These are phyloP conservation scores for Chaenodraco wilsoni DNA, from an alignment of 2,797 vertebrate genomes.

Conservation along the genomic window DNA sequence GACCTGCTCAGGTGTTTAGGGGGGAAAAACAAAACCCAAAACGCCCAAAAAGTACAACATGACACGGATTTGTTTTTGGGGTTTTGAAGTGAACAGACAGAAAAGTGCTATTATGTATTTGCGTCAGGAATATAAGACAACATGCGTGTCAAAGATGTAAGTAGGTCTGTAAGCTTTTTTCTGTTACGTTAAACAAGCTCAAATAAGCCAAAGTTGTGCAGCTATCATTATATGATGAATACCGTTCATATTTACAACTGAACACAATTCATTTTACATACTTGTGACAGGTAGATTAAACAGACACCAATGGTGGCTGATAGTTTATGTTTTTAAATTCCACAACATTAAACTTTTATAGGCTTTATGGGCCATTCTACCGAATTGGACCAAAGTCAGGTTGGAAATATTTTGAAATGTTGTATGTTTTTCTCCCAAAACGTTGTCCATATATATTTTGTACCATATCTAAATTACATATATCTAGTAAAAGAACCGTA, in stretches of 20 bases:
- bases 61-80: no score
- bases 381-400: no score
- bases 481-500: no score
- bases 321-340: not conserved
- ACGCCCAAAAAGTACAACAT: not conserved
- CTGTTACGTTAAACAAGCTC: not conserved
- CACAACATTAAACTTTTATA: no score
- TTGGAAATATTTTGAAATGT: no score
- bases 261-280: not conserved
- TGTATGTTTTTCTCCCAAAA: no score
- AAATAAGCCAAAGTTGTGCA: not conserved
- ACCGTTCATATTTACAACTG: not conserved
- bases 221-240: not conserved
- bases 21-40: not conserved
- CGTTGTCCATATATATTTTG: no score
- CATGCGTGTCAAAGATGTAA: not conserved
- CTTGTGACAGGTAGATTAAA: not conserved
- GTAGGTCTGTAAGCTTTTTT: not conserved
- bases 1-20: not conserved
- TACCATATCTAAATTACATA: no score
- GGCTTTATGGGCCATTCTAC: no score
- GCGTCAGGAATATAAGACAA: not conserved
- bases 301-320: not conserved
- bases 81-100: accelerated
- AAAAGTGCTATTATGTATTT: not conserved